Evolutionary conservation across 2,113 vertebrate genomes (phyloP), one percentile per base, ranked within the genome.

Genomic region (Tupaia tana): DNA sequence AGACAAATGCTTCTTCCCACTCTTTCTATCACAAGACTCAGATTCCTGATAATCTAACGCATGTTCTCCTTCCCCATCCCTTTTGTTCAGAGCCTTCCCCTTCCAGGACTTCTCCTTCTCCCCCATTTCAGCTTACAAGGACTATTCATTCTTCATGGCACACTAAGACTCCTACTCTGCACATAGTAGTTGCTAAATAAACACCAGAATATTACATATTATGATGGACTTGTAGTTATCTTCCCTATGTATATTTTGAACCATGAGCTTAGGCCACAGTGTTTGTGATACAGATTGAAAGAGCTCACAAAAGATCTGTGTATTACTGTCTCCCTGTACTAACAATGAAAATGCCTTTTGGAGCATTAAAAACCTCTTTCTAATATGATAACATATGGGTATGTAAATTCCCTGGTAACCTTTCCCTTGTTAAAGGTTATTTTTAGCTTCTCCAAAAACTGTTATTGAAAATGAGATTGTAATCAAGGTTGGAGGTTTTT

Each of bases 301-400:
- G 66, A 73, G 77, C 66, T 75, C 27, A 19, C 0, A 24, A 4
- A 58, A 20, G 34, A 82, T 66, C 56, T 73, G 13, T 3, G n/a
- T 8, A 54, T 29, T 27, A 9, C 1, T 0, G 0, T 25, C 18
- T 69, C 22, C 20, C 29, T 14, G 13, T 4, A 2, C 12, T 20
- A 25, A 61, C 22, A 16, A 61, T 80, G 79, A 58, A 87, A 81
- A 83, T 54, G 13, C 27, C 22, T 31, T 75, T 16, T 22, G 18
- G 22, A 81, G 31, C 70, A 18, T 59, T 75, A 43, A 69, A 80
- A 90, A 19, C 63, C 27, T 71, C 34, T n/a, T 81, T 67, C 82
- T 7, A 15, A 24, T 19, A 7, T 18, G 20, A 69, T 59, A 73
- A 89, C 70, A 29, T 9, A 27, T 3, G 15, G 29, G 61, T 4